Evolutionary conservation across 2,113 vertebrate genomes (phyloP), one percentile per base, ranked within the genome.

Genomic region (Tauraco erythrolophus): DNA sequence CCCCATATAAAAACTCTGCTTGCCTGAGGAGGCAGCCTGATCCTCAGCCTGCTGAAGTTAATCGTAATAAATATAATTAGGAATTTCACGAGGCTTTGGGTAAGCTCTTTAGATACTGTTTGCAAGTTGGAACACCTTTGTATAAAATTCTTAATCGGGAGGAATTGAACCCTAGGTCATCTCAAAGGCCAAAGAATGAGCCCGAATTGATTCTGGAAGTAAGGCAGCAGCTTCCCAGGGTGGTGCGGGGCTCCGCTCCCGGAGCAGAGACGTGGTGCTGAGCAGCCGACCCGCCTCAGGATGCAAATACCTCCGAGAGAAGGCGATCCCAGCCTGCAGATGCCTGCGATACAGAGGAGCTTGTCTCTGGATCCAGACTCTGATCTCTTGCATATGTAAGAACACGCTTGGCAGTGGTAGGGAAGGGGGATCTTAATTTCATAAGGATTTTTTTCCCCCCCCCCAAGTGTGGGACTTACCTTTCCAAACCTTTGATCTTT

Each of bases 261-360:
- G 2, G 57, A 28, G 51, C 70, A 6, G 3, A 3, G 13, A 10
- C 1, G 2, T 31, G 46, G 69, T 1, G 7, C 31, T n/a, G 77
- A 70, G 74, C 60, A 65, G 22, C 58, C 22, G 21, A 15, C 39
- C 3, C 0, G 23, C 87, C 80, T 51, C 25, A 0, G 43, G 69
- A 30, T 50, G 69, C 75, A n/a, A 12, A 43, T 33, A 21, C 4
- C 43, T 22, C 54, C 64, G 3, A 7, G 79, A 2, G 3, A n/a
- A 24, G 5, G 23, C 12, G 9, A 41, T 5, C 10, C 0, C 57
- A 39, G 56, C 21, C 51, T 56, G 64, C 9, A 88, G 69, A 24
- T 65, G 75, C 31, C n/a, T 11, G 45, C 2, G 60, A 22, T 19
- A 17, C 0, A 16, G 51, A 33, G 54, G 70, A 11, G 43, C 31